Conservation (phyloP, 2,113 vertebrate species). For the Sturnira hondurensis region DNA sequence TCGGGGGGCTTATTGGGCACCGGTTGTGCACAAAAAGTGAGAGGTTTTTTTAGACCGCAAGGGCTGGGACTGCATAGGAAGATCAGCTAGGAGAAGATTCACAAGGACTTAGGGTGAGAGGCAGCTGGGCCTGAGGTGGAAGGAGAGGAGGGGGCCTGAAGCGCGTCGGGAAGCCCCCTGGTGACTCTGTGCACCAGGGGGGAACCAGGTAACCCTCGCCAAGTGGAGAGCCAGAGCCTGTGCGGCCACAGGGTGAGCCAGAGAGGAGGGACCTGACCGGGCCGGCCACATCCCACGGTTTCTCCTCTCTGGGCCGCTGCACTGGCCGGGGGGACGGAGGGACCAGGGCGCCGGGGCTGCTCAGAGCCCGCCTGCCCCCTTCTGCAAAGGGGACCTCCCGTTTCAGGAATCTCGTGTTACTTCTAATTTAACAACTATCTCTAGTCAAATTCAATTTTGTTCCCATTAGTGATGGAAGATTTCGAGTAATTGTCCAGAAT, state of each 20-base stretch:
- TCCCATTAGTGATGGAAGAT: neutral
- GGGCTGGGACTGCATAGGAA: no score
- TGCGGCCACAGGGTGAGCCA: neutral
- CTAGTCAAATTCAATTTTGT: neutral
- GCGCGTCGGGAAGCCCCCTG: neutral
- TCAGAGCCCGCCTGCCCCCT: no score
- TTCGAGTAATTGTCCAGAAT: neutral
- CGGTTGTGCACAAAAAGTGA: neutral
- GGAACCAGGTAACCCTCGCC: neutral
- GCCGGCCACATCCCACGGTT: fast-evolving
- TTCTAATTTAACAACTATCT: neutral
- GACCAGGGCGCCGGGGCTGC: neutral
- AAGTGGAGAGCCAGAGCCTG: neutral
- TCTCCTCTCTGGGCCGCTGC: neutral
- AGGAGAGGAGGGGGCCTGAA: no score
- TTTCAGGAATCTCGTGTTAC: neutral
- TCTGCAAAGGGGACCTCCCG: neutral
- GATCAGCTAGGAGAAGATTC: no score
- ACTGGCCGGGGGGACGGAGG: neutral
- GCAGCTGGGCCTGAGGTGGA: neutral
- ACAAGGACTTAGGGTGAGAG: neutral
- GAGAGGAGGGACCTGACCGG: no score
- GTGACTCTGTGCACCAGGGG: neutral
- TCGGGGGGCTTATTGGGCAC: neutral
- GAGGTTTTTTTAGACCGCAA: neutral